Base-by-base conservation (phyloP, 2,113 vertebrate species). In the Thomomys bottae region DNA sequence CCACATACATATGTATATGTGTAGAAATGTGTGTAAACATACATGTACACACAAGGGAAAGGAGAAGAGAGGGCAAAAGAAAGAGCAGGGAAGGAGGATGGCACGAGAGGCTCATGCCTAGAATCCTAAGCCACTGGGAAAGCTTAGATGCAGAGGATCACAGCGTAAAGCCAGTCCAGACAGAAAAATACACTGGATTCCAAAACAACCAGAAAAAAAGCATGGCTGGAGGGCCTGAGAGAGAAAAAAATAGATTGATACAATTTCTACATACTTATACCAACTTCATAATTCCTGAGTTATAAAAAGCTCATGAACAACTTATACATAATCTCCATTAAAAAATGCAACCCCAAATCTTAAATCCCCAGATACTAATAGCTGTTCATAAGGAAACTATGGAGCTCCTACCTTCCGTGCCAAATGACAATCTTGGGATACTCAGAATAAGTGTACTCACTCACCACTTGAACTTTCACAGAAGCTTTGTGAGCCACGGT, bases 401-500 rank as follows among this genome's bases (percentile, higher is more conserved):
- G 23, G 7, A 36, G 64, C 36, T 76, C 18, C 36, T n/a, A 64
- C 18, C 15, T 91, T 81, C 49, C 64, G 68, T 73, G 61, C 76
- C 68, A 92, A 83, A 73, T 5, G n/a, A 24, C 61, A 63, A 64
- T 77, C 21, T 87, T 42, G 66, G 36, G 70, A 91, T 26, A 72
- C 72, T 85, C 24, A 64, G 61, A 85, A 89, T 34, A 57, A 88
- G 49, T 12, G 85, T 7, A 70, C 38, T 54, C 81, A 98, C 98
- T 98, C 91, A 99, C 99, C 99, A 97, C 97, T 98, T 6, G 98
- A 98, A 95, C 98, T 98, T 86, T 98, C 98, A 61, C 98, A 98
- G 91, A 98, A 98, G 96, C 98, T 98, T 92, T 98, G 97, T 68
- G 98, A 81, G 91, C 95, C 20, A 49, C 92, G 94, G 36, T 94